phyloP scores from a whole-genome alignment of 2,797 vertebrate species.

The Pantherophis alleghaniensis region DNA sequence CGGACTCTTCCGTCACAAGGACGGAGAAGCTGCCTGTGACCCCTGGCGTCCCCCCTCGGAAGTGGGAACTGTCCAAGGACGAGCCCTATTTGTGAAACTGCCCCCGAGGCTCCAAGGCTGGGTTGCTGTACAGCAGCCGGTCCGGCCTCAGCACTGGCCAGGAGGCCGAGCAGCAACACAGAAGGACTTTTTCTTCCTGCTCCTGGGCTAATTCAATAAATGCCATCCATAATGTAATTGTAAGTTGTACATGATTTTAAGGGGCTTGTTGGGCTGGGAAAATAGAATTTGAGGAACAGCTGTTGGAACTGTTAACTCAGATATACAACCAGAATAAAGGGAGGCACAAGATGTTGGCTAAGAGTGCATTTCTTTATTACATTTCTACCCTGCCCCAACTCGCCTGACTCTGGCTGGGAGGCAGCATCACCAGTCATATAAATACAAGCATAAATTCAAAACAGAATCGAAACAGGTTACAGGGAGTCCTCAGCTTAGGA shows the following conservation, averaged over 20 bases:
- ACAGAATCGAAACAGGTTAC: background rate
- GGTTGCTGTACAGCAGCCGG: background rate
- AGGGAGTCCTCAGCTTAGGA: no score
- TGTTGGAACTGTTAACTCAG: background rate
- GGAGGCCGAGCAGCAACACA: fast-evolving
- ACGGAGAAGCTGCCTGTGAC: conserved; percentile 77
- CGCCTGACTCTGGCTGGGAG: background rate
- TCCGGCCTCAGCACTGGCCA: fast-evolving
- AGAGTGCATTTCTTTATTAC: background rate
- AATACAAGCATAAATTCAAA: background rate
- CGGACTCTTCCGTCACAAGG: conserved; percentile 60
- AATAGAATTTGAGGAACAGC: no score
- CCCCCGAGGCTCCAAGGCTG: fast-evolving
- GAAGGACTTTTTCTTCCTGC: background rate
- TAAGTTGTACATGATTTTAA: background rate
- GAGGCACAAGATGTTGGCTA: background rate
- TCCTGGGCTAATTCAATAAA: conserved; percentile 47
- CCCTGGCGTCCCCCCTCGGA: conserved; percentile 73
- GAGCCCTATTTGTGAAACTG: conserved; percentile 78
- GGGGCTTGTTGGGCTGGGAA: background rate
- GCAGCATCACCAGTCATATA: background rate
- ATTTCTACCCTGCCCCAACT: no score
- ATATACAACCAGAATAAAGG: background rate
- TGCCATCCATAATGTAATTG: background rate
- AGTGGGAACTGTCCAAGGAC: conserved; percentile 83